These are phyloP conservation scores for Cliona cf. orientalis DNA, from an alignment of 37 sponge, comb jelly and placozoan genomes.

Conservation along the genomic window DNA sequence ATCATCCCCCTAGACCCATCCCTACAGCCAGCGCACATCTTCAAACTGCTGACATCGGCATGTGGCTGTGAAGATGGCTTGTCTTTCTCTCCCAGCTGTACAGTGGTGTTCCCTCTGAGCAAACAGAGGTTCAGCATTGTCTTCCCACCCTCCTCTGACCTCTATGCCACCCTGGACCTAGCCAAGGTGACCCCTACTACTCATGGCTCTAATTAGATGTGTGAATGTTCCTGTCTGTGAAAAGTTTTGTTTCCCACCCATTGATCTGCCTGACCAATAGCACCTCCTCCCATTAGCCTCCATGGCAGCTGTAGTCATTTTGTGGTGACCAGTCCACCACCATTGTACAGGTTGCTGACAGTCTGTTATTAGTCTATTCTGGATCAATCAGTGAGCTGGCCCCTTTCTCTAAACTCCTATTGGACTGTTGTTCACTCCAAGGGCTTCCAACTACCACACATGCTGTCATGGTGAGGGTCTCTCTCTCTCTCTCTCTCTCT, in stretches of 20 bases:
- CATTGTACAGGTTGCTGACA: constrained; percentile 74
- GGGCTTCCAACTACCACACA: constrained; percentile 77
- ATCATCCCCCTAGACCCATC: constrained; percentile 38
- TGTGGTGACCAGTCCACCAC: not conserved
- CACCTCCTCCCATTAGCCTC: not conserved
- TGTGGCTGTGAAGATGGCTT: constrained; percentile 26
- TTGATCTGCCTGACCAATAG: not conserved
- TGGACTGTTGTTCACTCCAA: constrained; percentile 59
- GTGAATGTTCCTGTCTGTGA: no score
- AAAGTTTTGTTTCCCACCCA: not conserved
- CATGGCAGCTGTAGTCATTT: not conserved
- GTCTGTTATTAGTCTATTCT: constrained; percentile 76
- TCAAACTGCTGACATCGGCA: constrained; percentile 25
- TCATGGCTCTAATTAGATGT: not conserved
- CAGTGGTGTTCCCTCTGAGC: constrained; percentile 18
- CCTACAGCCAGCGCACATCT: constrained; percentile 17
- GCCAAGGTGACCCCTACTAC: constrained; percentile 65
- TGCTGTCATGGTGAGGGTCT: constrained; percentile 41
- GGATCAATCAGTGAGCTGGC: constrained; percentile 10
- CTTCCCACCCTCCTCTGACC: constrained; percentile 50
- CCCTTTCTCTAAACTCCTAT: constrained; percentile 16
- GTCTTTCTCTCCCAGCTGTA: not conserved
- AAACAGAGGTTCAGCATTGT: constrained; percentile 82
- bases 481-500: not conserved
- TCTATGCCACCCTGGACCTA: constrained; percentile 77